These are phyloP conservation scores for Columba janthina DNA, from an alignment of 2,113 vertebrate species.

Conservation along the genomic window DNA sequence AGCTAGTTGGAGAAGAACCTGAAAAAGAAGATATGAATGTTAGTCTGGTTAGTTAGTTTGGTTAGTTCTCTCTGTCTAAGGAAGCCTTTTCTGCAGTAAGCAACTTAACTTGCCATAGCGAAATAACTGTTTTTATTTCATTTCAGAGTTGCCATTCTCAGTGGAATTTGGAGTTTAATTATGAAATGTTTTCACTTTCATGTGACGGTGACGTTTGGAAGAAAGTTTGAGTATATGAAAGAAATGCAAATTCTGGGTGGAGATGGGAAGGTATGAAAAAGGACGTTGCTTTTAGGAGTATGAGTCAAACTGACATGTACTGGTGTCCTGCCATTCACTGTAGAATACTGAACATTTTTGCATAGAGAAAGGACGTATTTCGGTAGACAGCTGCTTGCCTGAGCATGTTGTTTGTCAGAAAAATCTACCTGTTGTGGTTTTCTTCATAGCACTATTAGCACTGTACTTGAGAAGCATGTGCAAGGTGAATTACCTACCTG, in stretches of 20 bases:
- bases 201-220: not conserved
- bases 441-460: not conserved
- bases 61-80: not conserved
- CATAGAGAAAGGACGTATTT: not conserved
- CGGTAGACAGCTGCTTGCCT: not conserved
- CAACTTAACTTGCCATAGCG: not conserved
- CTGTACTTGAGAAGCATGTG: not conserved
- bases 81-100: not conserved
- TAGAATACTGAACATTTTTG: not conserved
- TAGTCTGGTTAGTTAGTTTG: not conserved
- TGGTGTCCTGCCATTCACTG: not conserved
- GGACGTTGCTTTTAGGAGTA: not conserved
- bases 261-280: not conserved
- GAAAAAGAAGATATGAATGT: not conserved
- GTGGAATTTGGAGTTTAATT: not conserved
- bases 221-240: not conserved
- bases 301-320: not conserved
- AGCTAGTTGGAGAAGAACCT: not conserved
- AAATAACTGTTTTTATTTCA: not conserved
- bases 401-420: not conserved
- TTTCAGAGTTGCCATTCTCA: not conserved
- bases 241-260: not conserved
- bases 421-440: not conserved
- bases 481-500: conserved; percentile 7
- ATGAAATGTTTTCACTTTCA: not conserved